Evolutionary conservation across 2,797 vertebrate species (phyloP).

Genomic region (Cynopterus sphinx): DNA sequence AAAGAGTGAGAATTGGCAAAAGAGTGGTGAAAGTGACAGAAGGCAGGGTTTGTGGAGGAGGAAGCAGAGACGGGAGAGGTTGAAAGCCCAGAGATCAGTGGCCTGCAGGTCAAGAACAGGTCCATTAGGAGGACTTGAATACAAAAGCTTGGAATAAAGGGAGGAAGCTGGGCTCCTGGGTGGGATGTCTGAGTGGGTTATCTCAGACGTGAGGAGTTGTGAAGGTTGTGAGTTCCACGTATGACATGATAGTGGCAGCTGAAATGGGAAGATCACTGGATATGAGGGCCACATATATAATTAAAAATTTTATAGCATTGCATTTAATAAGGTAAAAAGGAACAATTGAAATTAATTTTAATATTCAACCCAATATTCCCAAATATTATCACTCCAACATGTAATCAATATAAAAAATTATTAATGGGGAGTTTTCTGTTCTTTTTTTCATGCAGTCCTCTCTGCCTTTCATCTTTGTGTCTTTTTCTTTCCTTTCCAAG

Average conservation of each 20-base stretch:
- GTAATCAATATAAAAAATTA: background rate
- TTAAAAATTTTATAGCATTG: background rate
- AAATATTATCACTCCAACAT: background rate
- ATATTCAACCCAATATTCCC: background rate
- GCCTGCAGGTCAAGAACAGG: background rate
- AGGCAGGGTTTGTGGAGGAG: background rate
- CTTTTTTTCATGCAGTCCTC: background rate
- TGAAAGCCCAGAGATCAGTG: background rate
- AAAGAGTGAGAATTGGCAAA: background rate
- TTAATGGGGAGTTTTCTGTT: background rate
- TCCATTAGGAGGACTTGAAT: background rate
- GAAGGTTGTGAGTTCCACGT: background rate
- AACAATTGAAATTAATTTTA: background rate
- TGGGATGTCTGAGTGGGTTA: background rate
- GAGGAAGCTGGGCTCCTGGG: background rate
- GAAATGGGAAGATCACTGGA: background rate
- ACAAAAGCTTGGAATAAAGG: background rate
- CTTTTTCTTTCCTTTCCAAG: background rate
- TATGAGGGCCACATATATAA: background rate
- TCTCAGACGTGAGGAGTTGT: background rate
- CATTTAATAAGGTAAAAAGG: background rate
- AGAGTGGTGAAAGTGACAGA: background rate
- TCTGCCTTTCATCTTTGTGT: background rate
- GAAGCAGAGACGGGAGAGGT: background rate
- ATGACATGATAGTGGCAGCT: background rate